Evolutionary conservation across 2,797 vertebrate species (phyloP), one percentile per base, ranked within the genome.

Genomic region (Cuniculus paca): DNA sequence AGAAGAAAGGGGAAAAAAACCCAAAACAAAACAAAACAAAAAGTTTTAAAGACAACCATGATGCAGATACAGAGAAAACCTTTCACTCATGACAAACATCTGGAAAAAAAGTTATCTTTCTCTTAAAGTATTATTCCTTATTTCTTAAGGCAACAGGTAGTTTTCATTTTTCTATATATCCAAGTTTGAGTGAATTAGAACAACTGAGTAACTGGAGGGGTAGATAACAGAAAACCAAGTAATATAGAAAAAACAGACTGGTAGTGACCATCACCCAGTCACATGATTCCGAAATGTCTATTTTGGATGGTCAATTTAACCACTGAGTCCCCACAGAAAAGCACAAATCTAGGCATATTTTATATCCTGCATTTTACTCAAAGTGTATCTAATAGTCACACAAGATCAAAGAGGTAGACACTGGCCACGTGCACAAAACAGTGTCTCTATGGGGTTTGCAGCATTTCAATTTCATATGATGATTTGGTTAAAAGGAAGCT

Each of bases 121-220:
- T 94, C 91, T 90, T 87, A 95, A 86, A 54, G 90, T 82, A 72
- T 45, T 36, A 63, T 79, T 80, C 54, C 61, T 95, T 80, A 90
- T 65, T 65, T 84, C 63, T 85, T 16, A 96, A 83, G 56, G 54
- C 78, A 95, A 58, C 80, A 92, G 22, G 77, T 22, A 74, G 36
- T 48, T 85, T 87, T 89, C 72, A 81, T 77, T 61, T 61, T 92
- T 88, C 56, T 92, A 81, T 42, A 5, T 61, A 45, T 2, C 86
- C 34, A 92, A 89, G 79, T 82, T 68, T 61, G 36, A 88, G 20
- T 83, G 36, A 90, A 85, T 54, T 39, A 39, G 45, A 68, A 77
- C 28, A 36, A 83, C 0, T 68, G 58, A 90, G 50, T 54, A 42
- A 31, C n/a, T 54, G 5, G 22, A 34, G 26, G 9, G 11, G 39